Evolutionary conservation across 2,888 invertebrate species (phyloP), one percentile per base, ranked within the genome.

Genomic region (Folsomia manolachei): DNA sequence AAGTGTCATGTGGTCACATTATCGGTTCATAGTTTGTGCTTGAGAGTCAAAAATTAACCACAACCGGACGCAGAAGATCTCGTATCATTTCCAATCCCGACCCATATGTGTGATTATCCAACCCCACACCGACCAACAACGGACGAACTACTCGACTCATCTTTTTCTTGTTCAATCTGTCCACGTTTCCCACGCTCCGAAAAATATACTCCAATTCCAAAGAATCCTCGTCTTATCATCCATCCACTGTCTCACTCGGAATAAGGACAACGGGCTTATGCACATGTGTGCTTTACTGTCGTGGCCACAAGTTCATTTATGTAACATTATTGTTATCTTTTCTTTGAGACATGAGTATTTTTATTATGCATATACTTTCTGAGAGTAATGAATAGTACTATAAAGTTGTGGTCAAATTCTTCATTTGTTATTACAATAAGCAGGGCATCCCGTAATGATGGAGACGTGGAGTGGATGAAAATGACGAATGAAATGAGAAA

Each of bases 141-240:
- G n/a, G n/a, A n/a, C n/a, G n/a, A n/a, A 39, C 39, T 39, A 39
- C n/a, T n/a, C 63, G 23, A 23, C 65, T 64, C 71, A 19, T 14
- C n/a, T n/a, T n/a, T n/a, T n/a, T 39, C 64, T 52, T 18, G 9
- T 39, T 61, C 74, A 76, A 78, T 78, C 78, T 78, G 76, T 74
- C 72, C 72, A 71, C 53, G 70, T 71, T 78, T 78, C 78, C 78
- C 78, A 78, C 78, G 78, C 75, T 78, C 73, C 69, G 25, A 52
- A 27, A 69, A 67, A 61, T n/a, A n/a, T 26, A 21, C 53, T 39
- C 18, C 56, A 56, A 56, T 56, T 56, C 19, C 56, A 56, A 56
- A 18, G 18, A 56, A 56, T 56, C n/a, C 21, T 21, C 18, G 4
- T n/a, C 56, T 56, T 56, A 56, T 56, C 56, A 56, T n/a, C n/a